Conservation (phyloP, 2,888 invertebrate species). For the Embidobia sp. region DNA sequence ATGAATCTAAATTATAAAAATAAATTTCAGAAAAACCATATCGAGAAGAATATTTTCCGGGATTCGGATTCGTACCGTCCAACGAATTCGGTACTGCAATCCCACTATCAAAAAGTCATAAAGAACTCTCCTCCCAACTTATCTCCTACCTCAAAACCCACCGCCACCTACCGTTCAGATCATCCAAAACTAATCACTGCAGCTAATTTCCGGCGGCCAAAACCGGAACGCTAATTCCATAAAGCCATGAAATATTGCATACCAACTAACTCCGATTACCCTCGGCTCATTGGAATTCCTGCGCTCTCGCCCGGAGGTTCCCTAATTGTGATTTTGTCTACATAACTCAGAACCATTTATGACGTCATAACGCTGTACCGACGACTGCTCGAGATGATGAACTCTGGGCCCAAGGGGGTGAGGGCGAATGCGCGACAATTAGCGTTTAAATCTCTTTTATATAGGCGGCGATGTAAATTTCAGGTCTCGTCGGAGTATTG, state of each 20-base stretch:
- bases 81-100: too few relatives aligned
- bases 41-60: too few relatives aligned
- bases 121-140: too few relatives aligned
- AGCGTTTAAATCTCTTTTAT: constrained; percentile 51
- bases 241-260: constrained; percentile 54
- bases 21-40: too few relatives aligned
- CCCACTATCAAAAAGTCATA: too few relatives aligned
- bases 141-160: too few relatives aligned
- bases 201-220: constrained; percentile 31
- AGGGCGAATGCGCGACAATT: constrained; percentile 46
- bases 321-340: constrained; percentile 53
- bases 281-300: constrained; percentile 22
- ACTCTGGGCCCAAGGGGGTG: constrained; percentile 33
- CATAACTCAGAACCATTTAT: constrained; percentile 52
- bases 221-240: constrained; percentile 34
- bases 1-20: too few relatives aligned
- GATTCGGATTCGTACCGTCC: too few relatives aligned
- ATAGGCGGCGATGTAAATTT: constrained; percentile 49
- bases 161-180: constrained; percentile 8
- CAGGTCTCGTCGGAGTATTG: constrained; percentile 48
- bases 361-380: constrained; percentile 49
- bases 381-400: constrained; percentile 31
- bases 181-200: constrained; percentile 26
- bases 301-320: constrained; percentile 30
- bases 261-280: constrained; percentile 32